Evolutionary conservation across 2,113 vertebrate species (phyloP).

Genomic region (Otis tarda): DNA sequence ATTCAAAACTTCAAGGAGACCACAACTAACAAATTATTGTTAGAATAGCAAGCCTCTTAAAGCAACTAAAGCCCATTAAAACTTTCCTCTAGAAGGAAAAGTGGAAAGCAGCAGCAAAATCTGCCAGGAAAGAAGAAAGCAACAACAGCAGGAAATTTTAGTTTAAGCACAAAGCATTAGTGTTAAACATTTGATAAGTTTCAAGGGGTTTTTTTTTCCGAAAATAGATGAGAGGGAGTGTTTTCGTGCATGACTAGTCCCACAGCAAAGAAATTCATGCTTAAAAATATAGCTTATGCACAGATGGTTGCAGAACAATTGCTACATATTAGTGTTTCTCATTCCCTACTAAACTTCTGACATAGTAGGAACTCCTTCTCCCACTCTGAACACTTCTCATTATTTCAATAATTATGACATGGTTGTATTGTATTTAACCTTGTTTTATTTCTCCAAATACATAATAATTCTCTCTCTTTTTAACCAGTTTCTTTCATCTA

Average conservation of each 20-base stretch:
- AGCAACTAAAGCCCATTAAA: not conserved
- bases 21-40: not conserved
- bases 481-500: not conserved
- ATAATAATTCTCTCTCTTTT: not conserved
- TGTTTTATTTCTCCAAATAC: not conserved
- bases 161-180: not conserved
- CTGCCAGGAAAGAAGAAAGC: slow-evolving; percentile 11
- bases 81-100: not conserved
- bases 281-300: slow-evolving; percentile 36
- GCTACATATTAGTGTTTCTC: slow-evolving; percentile 16
- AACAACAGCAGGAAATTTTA: not conserved
- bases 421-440: not conserved
- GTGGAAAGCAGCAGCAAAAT: not conserved
- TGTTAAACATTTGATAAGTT: slow-evolving; percentile 45
- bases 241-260: slow-evolving; percentile 33
- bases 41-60: not conserved
- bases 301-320: slow-evolving; percentile 43
- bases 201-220: slow-evolving; percentile 28
- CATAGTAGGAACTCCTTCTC: not conserved
- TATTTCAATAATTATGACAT: not conserved
- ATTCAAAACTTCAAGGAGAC: slow-evolving; percentile 1
- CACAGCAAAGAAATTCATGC: slow-evolving; percentile 33
- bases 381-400: not conserved
- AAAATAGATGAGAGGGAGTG: slow-evolving; percentile 47
- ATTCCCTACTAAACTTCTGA: not conserved